phyloP scores from a whole-genome alignment of 2,888 invertebrate genomes.

The Argyra leucocephala region DNA sequence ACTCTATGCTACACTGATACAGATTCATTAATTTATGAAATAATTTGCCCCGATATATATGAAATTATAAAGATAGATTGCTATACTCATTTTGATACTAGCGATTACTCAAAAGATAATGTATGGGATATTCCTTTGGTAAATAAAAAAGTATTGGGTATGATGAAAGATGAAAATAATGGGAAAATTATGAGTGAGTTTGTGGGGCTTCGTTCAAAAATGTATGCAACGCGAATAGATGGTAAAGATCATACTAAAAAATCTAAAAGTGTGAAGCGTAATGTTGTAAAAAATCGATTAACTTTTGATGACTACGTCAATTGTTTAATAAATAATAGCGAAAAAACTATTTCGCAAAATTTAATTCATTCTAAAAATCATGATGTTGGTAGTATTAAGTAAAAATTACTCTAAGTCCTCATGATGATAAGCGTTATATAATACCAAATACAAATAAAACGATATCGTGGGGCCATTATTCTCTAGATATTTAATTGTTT shows the following conservation, averaged over 20 bases:
- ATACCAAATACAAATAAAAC: too few species aligned
- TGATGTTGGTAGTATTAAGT: neutral
- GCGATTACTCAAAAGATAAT: neutral
- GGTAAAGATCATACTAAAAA: neutral
- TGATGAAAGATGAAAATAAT: neutral
- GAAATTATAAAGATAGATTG: too few species aligned
- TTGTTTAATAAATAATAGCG: neutral
- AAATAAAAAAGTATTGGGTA: too few species aligned
- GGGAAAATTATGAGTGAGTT: neutral
- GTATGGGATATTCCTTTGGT: neutral
- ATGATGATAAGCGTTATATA: constrained; percentile 5
- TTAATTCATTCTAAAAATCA: neutral
- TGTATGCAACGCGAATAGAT: neutral
- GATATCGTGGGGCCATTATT: too few species aligned
- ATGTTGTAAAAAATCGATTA: too few species aligned
- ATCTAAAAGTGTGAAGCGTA: too few species aligned
- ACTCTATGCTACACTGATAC: too few species aligned
- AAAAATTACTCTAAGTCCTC: neutral
- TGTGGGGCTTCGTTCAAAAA: neutral
- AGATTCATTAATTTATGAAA: too few species aligned
- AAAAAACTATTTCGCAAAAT: neutral
- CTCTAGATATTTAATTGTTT: too few species aligned
- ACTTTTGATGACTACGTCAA: neutral
- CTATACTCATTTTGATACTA: neutral
- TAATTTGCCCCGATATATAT: too few species aligned